Percentiles rank a stretch among this genome's conserved stretches.
These are phyloP conservation scores for Ceratoteleas bidentatus DNA, from an alignment of 1,140 invertebrate species.

Conservation along the genomic window DNA sequence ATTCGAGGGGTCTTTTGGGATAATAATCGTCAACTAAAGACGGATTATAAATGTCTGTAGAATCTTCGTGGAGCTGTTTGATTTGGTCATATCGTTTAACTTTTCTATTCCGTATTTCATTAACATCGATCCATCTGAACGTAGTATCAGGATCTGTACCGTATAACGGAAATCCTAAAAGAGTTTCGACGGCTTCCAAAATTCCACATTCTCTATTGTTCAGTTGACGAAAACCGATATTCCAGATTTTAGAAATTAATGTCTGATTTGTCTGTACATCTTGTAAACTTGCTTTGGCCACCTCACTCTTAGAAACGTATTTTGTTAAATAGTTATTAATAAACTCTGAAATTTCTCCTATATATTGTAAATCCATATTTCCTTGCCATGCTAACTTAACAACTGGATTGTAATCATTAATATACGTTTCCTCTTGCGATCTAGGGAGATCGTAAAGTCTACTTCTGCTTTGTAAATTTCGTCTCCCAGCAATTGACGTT, in stretches of 20 bases:
- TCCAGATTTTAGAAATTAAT: constrained; percentile 29
- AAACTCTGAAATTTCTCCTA: constrained; percentile 6
- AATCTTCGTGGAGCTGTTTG: constrained; percentile 38
- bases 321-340: constrained; percentile 41
- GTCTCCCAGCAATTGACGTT: neutral
- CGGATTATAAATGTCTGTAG: constrained; percentile 14
- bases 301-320: constrained; percentile 50
- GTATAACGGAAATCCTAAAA: constrained; percentile 66
- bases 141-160: constrained; percentile 72
- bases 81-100: constrained; percentile 65
- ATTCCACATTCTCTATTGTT: constrained; percentile 70
- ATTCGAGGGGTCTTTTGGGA: neutral
- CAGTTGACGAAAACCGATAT: constrained; percentile 40
- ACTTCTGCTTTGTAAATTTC: neutral
- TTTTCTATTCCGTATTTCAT: constrained; percentile 65
- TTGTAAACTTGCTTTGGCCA: constrained; percentile 4
- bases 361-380: neutral
- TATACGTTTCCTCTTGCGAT: neutral
- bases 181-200: constrained; percentile 70
- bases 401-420: neutral
- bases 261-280: constrained; percentile 35
- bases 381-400: neutral
- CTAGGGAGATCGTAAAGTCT: neutral
- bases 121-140: constrained; percentile 73
- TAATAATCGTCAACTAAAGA: constrained; percentile 16